phyloP scores from a whole-genome alignment of 1,140 invertebrate species.

The Heliconius melpomene region DNA sequence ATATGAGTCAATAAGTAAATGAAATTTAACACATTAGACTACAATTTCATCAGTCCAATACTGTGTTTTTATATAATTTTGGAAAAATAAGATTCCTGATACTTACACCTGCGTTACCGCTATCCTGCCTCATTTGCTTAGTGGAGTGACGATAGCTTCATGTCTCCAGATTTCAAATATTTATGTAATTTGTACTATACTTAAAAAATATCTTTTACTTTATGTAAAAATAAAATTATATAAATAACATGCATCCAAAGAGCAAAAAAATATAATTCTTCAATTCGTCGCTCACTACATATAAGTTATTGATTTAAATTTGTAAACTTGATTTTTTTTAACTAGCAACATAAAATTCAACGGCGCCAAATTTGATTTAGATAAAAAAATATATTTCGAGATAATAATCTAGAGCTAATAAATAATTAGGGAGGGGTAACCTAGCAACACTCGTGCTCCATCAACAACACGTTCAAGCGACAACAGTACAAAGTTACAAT shows the following conservation, averaged over 20 bases:
- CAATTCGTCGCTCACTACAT: constrained; percentile 23
- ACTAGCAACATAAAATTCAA: constrained; percentile 31
- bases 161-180: constrained; percentile 33
- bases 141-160: constrained; percentile 38
- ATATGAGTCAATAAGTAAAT: constrained; percentile 52
- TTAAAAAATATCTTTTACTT: constrained; percentile 32
- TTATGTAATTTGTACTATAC: constrained; percentile 46
- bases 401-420: constrained; percentile 37
- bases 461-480: constrained; percentile 76
- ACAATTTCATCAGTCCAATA: constrained; percentile 59
- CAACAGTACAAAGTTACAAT: constrained; percentile 75
- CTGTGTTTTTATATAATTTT: constrained; percentile 29
- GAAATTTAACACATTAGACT: constrained; percentile 47
- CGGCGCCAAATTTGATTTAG: constrained; percentile 62
- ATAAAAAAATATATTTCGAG: constrained; percentile 44
- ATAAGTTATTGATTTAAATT: constrained; percentile 27
- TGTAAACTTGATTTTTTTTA: constrained; percentile 29
- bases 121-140: constrained; percentile 37
- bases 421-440: constrained; percentile 45
- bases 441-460: constrained; percentile 74
- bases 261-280: constrained; percentile 15
- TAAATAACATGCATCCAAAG: constrained; percentile 38
- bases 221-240: constrained; percentile 27
- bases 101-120: constrained; percentile 44
- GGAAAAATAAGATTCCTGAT: constrained; percentile 16